Conservation (phyloP, 2,797 vertebrate genomes). For the Dendrocincla fuliginosa region DNA sequence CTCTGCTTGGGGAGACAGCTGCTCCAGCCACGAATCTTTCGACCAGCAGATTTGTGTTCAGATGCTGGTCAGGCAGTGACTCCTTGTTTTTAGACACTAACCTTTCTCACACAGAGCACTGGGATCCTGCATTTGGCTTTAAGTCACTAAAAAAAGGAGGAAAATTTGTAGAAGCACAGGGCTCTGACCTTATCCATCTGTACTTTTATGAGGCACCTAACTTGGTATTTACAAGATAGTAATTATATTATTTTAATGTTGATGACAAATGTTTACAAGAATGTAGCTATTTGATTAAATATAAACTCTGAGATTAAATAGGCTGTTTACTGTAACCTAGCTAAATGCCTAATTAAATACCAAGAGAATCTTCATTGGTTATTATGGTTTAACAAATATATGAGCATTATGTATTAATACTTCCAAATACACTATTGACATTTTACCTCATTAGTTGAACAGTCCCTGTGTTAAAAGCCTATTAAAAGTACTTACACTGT, state of each 20-base stretch:
- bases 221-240: background rate
- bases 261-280: background rate
- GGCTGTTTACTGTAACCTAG: background rate
- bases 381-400: conserved; percentile 1
- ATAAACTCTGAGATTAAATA: background rate
- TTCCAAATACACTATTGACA: background rate
- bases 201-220: background rate
- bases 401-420: background rate
- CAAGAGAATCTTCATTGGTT: background rate
- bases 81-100: background rate
- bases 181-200: background rate
- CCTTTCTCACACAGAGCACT: background rate
- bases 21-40: background rate
- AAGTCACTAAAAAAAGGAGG: background rate
- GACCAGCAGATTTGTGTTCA: background rate
- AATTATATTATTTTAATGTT: background rate
- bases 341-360: conserved; percentile 40
- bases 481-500: background rate
- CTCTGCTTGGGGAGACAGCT: background rate
- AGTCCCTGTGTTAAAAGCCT: background rate
- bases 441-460: conserved; percentile 19
- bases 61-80: background rate
- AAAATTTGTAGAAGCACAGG: background rate
- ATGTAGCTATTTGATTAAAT: background rate
- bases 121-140: background rate